Evolutionary conservation across 2,888 invertebrate species (phyloP), one percentile per base, ranked within the genome.

Genomic region (Amphipyra berbera): DNA sequence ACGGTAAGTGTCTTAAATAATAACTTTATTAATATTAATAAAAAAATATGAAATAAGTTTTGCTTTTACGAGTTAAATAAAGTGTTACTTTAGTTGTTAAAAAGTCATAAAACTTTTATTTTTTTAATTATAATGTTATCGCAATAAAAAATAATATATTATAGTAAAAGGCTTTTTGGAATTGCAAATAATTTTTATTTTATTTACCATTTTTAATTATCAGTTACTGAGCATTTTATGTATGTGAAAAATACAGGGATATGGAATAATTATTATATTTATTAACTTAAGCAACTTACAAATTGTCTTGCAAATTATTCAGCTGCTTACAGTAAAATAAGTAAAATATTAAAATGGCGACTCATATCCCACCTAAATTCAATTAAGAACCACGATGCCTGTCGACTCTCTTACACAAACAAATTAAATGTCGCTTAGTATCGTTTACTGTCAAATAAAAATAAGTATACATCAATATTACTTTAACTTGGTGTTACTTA

Each of bases 371-470:
- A 27, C 64, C 47, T n/a, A 52, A 70, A 60, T 35, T 53, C 14
- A 50, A 48, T 52, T 56, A 35, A 41, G 2, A 8, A 62, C 56
- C 6, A 52, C 37, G 38, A 49, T 57, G 21, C 6, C 27, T 53
- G 56, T 53, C 71, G 33, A 68, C 52, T 61, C 59, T 70, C 41
- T 38, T 68, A 59, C 52, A 59, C 50, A 68, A 50, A 62, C 57
- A 75, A 79, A 81, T 83, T 79, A 81, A 76, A 76, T 72, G 47
- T 55, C 65, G 30, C 63, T 73, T 65, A 72, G 68, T 78, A 76
- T 72, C 76, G 61, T 74, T 80, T 74, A 82, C 79, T 60, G 69
- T 76, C 80, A 78, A 80, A 82, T 79, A 78, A 68, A 62, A 70
- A 81, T 78, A 81, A 83, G 62, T 72, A 61, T 62, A 72, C 76